These are phyloP conservation scores for Paramacrobiotus metropolitanus DNA, from an alignment of 1,140 invertebrate species.

Conservation along the genomic window DNA sequence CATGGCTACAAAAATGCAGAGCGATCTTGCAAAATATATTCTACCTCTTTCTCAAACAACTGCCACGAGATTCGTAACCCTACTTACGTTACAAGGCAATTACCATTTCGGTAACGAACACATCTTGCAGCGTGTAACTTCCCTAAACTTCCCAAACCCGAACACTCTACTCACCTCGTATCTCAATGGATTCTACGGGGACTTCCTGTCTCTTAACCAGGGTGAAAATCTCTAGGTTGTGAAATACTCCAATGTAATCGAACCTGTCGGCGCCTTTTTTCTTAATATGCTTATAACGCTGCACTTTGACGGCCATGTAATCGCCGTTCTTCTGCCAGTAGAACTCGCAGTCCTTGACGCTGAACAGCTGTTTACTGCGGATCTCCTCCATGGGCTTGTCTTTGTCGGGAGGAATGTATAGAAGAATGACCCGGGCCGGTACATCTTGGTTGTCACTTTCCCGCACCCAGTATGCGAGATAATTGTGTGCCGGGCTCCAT, in stretches of 20 bases:
- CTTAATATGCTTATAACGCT: slow-evolving; percentile 81
- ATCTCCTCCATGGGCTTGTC: too few relatives aligned
- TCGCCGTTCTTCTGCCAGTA: slow-evolving; percentile 98
- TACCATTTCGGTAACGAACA: too few relatives aligned
- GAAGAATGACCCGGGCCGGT: slow-evolving; percentile 28
- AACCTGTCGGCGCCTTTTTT: slow-evolving; percentile 39
- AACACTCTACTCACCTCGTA: slow-evolving; percentile 27
- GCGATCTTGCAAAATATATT: too few relatives aligned
- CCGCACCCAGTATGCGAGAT: slow-evolving; percentile 93
- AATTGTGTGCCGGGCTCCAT: slow-evolving; percentile 91
- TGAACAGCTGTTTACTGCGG: slow-evolving; percentile 90
- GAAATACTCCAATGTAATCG: slow-evolving; percentile 91
- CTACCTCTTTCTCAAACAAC: background rate
- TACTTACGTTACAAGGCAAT: background rate
- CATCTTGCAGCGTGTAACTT: too few relatives aligned
- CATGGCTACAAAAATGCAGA: too few relatives aligned
- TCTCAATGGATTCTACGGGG: slow-evolving; percentile 88
- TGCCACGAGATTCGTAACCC: background rate
- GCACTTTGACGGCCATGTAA: slow-evolving; percentile 91
- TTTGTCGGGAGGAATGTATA: slow-evolving; percentile 36
- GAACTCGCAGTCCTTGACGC: slow-evolving; percentile 90
- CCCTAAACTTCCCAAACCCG: slow-evolving; percentile 13
- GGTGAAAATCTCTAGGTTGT: slow-evolving; percentile 97
- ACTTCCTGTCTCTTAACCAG: slow-evolving; percentile 60
- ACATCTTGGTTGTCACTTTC: slow-evolving; percentile 55